Conservation (phyloP, 2,113 vertebrate species). For the Phoenicopterus ruber region DNA sequence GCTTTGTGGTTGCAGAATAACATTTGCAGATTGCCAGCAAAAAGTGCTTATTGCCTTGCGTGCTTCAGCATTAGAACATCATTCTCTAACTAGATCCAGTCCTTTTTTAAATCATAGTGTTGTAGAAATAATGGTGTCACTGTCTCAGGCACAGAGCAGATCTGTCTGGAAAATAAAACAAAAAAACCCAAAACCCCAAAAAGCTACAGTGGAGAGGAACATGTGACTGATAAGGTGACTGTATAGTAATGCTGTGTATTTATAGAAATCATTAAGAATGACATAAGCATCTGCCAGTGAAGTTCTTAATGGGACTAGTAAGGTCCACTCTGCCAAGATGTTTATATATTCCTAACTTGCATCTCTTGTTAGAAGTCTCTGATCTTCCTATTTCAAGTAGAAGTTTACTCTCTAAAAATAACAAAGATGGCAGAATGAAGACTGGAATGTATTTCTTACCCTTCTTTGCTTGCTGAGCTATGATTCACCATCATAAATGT, state of each 20-base stretch:
- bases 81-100: background rate
- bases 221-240: background rate
- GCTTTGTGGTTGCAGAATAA: background rate
- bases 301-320: background rate
- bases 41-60: background rate
- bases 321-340: background rate
- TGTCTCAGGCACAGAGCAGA: background rate
- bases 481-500: background rate
- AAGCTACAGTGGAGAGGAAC: background rate
- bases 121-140: background rate
- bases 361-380: background rate
- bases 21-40: background rate
- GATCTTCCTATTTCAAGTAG: background rate
- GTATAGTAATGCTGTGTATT: background rate
- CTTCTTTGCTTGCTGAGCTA: background rate
- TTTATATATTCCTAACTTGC: background rate
- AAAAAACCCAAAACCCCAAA: background rate
- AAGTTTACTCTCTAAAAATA: conserved; percentile 13
- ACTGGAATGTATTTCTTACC: background rate
- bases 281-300: background rate
- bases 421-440: background rate
- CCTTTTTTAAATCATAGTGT: background rate
- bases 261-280: background rate
- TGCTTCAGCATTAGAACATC: background rate
- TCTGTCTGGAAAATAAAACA: conserved; percentile 11